Evolutionary conservation across 2,888 invertebrate genomes (phyloP).

Genomic region (Arge pagana): DNA sequence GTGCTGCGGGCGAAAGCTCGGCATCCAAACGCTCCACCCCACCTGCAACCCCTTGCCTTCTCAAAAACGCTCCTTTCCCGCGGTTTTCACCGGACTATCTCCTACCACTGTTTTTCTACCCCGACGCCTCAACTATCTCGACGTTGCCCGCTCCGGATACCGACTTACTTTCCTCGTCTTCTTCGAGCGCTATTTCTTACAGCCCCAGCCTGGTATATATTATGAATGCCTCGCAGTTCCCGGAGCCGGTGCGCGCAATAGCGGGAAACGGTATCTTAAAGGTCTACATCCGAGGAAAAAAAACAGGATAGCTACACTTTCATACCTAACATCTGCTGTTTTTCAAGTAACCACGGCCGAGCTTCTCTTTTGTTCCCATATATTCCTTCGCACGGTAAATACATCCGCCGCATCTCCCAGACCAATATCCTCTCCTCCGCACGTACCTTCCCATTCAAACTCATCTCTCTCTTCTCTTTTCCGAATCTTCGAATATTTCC

Average conservation of each 20-base stretch:
- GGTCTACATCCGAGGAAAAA: conserved; percentile 6
- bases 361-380: too few species aligned
- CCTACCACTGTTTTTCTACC: background rate
- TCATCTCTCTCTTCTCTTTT: too few species aligned
- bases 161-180: background rate
- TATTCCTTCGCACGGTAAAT: too few species aligned
- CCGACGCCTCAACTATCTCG: background rate
- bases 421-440: too few species aligned
- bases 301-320: conserved; percentile 2
- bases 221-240: conserved; percentile 15
- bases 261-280: conserved; percentile 8
- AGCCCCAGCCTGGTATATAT: background rate
- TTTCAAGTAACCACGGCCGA: conserved; percentile 11
- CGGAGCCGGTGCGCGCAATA: conserved; percentile 13
- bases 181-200: too few species aligned
- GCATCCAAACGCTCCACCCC: background rate
- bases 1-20: too few species aligned
- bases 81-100: conserved; percentile 1
- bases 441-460: too few species aligned
- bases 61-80: background rate
- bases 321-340: conserved; percentile 14
- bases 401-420: too few species aligned
- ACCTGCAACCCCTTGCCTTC: too few species aligned
- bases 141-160: background rate
- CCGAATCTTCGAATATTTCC: too few species aligned